Percentiles rank a stretch among this genome's conserved stretches.
These are phyloP conservation scores for Cyclophora punctaria DNA, from an alignment of 2,888 invertebrate species.

Conservation along the genomic window DNA sequence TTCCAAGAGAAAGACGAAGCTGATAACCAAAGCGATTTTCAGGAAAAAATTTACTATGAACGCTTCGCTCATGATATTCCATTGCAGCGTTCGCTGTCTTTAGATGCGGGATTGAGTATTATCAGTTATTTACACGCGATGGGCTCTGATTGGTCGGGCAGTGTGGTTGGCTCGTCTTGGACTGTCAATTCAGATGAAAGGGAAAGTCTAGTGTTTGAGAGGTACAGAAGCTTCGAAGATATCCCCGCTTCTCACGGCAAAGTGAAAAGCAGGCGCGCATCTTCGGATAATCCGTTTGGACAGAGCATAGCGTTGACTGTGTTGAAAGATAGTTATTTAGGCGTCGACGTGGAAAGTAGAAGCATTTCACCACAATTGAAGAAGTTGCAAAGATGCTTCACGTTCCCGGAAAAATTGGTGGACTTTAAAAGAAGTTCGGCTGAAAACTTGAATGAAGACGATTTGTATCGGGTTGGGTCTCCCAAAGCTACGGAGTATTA, in stretches of 20 bases:
- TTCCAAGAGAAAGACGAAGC: slow-evolving; percentile 38
- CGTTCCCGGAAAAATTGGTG: slow-evolving; percentile 39
- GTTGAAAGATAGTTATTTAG: slow-evolving; percentile 50
- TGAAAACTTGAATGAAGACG: slow-evolving; percentile 17
- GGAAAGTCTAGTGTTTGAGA: slow-evolving; percentile 29
- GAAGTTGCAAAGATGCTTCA: slow-evolving; percentile 49
- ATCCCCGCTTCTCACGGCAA: slow-evolving; percentile 52
- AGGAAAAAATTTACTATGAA: slow-evolving; percentile 14
- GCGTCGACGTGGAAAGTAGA: slow-evolving; percentile 33
- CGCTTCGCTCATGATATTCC: slow-evolving; percentile 50
- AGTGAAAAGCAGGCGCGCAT: slow-evolving; percentile 62
- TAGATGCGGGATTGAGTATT: slow-evolving; percentile 56
- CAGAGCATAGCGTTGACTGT: slow-evolving; percentile 41
- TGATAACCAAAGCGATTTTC: slow-evolving; percentile 10
- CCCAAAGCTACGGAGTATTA: slow-evolving; percentile 19
- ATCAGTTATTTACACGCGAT: slow-evolving; percentile 48
- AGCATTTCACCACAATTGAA: slow-evolving; percentile 47
- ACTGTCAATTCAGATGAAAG: slow-evolving; percentile 41
- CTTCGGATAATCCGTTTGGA: slow-evolving; percentile 38
- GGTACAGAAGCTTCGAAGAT: slow-evolving; percentile 58
- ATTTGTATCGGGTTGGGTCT: slow-evolving; percentile 10
- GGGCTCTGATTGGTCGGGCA: slow-evolving; percentile 44
- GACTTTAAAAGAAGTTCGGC: slow-evolving; percentile 26
- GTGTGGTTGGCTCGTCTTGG: slow-evolving; percentile 44
- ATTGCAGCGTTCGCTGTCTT: slow-evolving; percentile 52